A percentile compares a stretch with the other conserved stretches of the same genome.
Conservation (phyloP, 2,888 invertebrate species). For the Xanthorhoe spadicearia region DNA sequence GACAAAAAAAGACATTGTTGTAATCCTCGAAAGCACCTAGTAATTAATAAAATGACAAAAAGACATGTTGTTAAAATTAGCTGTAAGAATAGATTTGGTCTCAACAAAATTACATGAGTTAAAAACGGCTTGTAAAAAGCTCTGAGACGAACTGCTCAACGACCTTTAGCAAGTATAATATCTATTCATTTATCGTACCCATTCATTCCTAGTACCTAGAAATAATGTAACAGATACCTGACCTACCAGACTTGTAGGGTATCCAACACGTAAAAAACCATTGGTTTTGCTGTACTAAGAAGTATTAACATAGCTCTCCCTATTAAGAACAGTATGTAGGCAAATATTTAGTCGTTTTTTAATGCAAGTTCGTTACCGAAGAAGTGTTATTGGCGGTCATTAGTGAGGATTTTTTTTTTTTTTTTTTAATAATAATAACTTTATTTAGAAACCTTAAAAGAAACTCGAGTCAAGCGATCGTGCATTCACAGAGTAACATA, state of each 20-base stretch:
- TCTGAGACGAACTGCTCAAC: background rate
- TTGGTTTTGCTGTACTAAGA: constrained; percentile 17
- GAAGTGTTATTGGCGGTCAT: constrained; percentile 17
- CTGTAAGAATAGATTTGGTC: too few species aligned
- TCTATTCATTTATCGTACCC: background rate
- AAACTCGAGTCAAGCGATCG: too few species aligned
- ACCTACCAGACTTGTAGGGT: constrained; percentile 1
- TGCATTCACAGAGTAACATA: too few species aligned
- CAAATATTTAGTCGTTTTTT: constrained; percentile 26
- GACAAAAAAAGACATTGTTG: too few species aligned
- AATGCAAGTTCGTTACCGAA: constrained; percentile 8
- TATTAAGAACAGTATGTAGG: constrained; percentile 26
- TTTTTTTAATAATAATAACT: too few species aligned
- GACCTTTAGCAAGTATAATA: background rate
- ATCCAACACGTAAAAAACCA: constrained; percentile 17
- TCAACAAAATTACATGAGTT: too few species aligned
- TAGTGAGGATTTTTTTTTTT: constrained; percentile 26
- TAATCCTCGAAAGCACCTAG: too few species aligned
- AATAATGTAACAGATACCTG: background rate
- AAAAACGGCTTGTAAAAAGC: too few species aligned
- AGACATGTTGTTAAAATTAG: too few species aligned
- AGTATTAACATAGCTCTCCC: constrained; percentile 33
- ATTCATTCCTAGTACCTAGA: background rate
- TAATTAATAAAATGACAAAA: too few species aligned
- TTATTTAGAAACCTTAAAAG: too few species aligned